Evolutionary conservation across 2,113 vertebrate genomes (phyloP), one percentile per base, ranked within the genome.

Genomic region (Phaethon lepturus): DNA sequence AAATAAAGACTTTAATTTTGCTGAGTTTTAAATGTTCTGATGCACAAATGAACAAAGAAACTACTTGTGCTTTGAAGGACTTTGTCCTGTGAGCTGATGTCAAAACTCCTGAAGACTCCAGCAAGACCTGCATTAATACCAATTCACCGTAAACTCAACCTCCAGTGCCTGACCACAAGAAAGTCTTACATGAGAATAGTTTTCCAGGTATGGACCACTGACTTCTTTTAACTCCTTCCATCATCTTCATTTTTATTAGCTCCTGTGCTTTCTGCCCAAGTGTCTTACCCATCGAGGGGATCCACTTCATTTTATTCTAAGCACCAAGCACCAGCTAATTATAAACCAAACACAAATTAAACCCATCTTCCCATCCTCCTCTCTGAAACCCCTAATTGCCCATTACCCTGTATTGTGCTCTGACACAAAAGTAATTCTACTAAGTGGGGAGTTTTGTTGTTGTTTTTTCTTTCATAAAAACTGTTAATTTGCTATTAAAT

Each of bases 401-500:
- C 94, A 97, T 97, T 97, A 90, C 93, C 94, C 87, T 93, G 47
- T 64, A 96, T 94, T 97, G 87, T 88, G 68, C 91, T 96, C 87
- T 80, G 95, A 96, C 91, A 97, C 92, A 97, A 97, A 98, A 97
- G 97, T 97, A 97, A 97, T 97, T 98, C 86, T 91, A 97, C 92
- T 97, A 97, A 98, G 93, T 93, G 86, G 86, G 49, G 69, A 97
- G 88, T 96, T 95, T 80, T 78, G 93, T 82, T 88, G 50, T 69
- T 96, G 74, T 96, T 96, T 97, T 95, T 97, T 97, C 90, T 97
- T 95, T 98, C 91, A 97, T 98, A 96, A 97, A 90, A 98, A 97
- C 97, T 95, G 97, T 98, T 98, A 98, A 98, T 98, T 98, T 96
- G 96, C 97, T 97, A 98, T 98, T 98, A 98, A 98, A 98, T 98